phyloP scores from a whole-genome alignment of 37 sponge, comb jelly and placozoan genomes.

The Haliclona indistincta region DNA sequence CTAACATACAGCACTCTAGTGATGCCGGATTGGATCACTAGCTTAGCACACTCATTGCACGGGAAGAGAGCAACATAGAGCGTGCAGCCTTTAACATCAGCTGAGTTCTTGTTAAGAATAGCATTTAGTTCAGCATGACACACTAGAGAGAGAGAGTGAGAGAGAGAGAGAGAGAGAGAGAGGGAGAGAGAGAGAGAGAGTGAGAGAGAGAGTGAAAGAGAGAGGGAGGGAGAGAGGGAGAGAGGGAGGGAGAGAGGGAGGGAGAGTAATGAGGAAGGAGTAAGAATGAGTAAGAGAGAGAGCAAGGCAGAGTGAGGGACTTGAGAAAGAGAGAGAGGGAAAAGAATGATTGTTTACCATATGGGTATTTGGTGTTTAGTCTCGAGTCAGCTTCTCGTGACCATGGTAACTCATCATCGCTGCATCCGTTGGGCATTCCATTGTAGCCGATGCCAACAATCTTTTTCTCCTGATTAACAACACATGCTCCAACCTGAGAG shows the following conservation, averaged over 20 bases:
- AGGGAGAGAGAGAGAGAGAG: constrained; percentile 15
- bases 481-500: constrained; percentile 92
- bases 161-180: constrained; percentile 11
- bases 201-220: neutral
- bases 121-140: constrained; percentile 99
- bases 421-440: constrained; percentile 86
- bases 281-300: neutral
- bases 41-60: constrained; percentile 98
- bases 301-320: neutral
- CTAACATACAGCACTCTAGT: constrained; percentile 63
- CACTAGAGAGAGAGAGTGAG: constrained; percentile 37
- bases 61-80: constrained; percentile 94
- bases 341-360: constrained; percentile 74
- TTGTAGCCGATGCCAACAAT: constrained; percentile 99
- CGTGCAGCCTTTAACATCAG: constrained; percentile 90
- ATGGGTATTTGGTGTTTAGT: constrained; percentile 94
- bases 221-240: neutral
- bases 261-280: neutral
- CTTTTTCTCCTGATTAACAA: constrained; percentile 91
- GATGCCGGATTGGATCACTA: constrained; percentile 92
- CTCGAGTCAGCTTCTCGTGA: constrained; percentile 61
- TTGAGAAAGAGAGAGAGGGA: too few relatives aligned
- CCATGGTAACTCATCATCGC: constrained; percentile 97
- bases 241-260: constrained; percentile 10
- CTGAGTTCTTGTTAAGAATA: constrained; percentile 92